Percentiles rank a stretch among this genome's conserved stretches.
These are phyloP conservation scores for Pristionchus arcanus DNA, from an alignment of 2,888 invertebrate genomes.

Conservation along the genomic window DNA sequence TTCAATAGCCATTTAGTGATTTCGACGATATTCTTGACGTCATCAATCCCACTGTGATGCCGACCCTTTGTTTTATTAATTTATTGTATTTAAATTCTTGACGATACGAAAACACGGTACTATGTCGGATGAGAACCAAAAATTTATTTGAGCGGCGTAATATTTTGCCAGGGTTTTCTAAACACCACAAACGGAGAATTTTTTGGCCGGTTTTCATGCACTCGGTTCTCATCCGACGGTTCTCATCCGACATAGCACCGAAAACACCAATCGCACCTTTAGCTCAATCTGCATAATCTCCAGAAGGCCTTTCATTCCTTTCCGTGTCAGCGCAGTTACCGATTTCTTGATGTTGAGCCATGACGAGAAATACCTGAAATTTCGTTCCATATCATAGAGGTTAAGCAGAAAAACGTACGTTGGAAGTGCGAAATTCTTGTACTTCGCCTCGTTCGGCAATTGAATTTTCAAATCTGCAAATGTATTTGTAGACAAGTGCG, in stretches of 20 bases:
- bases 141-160: too few species aligned
- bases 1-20: conserved; percentile 60
- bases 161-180: too few species aligned
- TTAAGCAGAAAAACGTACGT: background rate
- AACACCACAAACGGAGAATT: too few species aligned
- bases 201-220: too few species aligned
- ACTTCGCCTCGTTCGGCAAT: background rate
- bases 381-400: background rate
- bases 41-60: conserved; percentile 82
- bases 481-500: too few species aligned
- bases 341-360: conserved; percentile 84
- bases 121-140: too few species aligned
- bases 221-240: too few species aligned
- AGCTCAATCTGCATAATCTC: background rate
- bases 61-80: conserved; percentile 78
- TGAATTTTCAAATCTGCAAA: background rate
- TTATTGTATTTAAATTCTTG: background rate
- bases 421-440: conserved; percentile 6
- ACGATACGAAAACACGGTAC: background rate
- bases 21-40: conserved; percentile 81
- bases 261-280: background rate
- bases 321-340: conserved; percentile 80
- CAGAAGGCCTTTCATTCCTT: conserved; percentile 77
- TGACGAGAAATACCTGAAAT: conserved; percentile 79
- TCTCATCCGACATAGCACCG: background rate